Evolutionary conservation across 2,888 invertebrate genomes (phyloP), one percentile per base, ranked within the genome.

Genomic region (Allygus modestus): DNA sequence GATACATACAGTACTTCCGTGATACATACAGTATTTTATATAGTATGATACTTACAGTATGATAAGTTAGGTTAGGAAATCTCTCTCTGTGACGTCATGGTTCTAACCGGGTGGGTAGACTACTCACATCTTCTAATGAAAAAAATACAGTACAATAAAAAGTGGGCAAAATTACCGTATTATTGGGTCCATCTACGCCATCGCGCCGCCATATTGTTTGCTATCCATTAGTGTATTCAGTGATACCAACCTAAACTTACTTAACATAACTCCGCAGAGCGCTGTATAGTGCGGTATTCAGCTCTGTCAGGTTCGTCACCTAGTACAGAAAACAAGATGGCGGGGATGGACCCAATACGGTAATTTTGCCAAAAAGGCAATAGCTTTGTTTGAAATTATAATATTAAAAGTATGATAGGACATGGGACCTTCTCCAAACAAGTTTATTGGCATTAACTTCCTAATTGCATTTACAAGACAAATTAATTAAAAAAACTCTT

Each of bases 61-160:
- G n/a, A n/a, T n/a, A n/a, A n/a, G n/a, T n/a, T n/a, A n/a, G n/a
- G n/a, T n/a, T n/a, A n/a, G n/a, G n/a, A n/a, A n/a, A n/a, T n/a
- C n/a, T n/a, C n/a, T n/a, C n/a, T n/a, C n/a, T n/a, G n/a, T n/a
- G n/a, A n/a, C n/a, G n/a, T n/a, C n/a, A n/a, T n/a, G n/a, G n/a
- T n/a, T n/a, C n/a, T n/a, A n/a, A n/a, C n/a, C n/a, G n/a, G n/a
- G n/a, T n/a, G n/a, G n/a, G n/a, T n/a, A n/a, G n/a, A n/a, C n/a
- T n/a, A n/a, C n/a, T n/a, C 54, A 54, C 54, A 54, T 54, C 54
- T 54, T 54, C n/a, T 54, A 54, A 54, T 54, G 54, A 54, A 54
- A 54, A 54, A 54, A 54, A 54, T 54, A 54, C 54, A 54, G 54
- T 54, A 54, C 54, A 54, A 54, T 54, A 54, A 54, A 54, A 20